A percentile compares a stretch with the other conserved stretches of the same genome.
These are phyloP conservation scores for Agrotis clavis DNA, from an alignment of 2,888 invertebrate species.

Conservation along the genomic window DNA sequence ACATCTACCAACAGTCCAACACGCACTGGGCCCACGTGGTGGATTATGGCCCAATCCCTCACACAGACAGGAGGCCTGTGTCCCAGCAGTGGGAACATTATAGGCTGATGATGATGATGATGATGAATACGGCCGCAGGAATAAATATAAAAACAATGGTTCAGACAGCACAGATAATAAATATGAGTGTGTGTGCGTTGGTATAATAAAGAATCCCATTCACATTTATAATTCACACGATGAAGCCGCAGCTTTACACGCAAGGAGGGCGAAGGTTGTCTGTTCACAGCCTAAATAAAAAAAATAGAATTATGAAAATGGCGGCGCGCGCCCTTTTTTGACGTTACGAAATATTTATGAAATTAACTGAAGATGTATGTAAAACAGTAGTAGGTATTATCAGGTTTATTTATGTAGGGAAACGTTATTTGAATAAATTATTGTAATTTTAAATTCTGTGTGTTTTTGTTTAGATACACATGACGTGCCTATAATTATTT, in stretches of 20 bases:
- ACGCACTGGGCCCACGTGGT: no score
- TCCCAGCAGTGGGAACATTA: no score
- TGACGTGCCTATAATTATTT: no score
- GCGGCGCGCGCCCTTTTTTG: conserved; percentile 30
- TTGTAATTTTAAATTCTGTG: conserved; percentile 1
- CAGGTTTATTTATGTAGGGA: conserved; percentile 1
- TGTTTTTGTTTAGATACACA: no score
- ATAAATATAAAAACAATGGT: conserved; percentile 48
- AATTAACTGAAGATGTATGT: conserved; percentile 12
- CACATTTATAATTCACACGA: conserved; percentile 64
- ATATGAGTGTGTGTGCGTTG: conserved; percentile 32
- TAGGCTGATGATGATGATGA: no score
- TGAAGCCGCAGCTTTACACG: conserved; percentile 58
- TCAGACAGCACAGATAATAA: conserved; percentile 9
- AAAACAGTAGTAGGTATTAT: background rate
- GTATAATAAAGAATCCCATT: conserved; percentile 58
- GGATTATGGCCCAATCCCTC: no score
- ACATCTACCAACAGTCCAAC: no score
- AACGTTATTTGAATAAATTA: conserved; percentile 8
- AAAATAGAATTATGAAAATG: conserved; percentile 28
- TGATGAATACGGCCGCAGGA: no score
- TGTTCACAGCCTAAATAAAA: conserved; percentile 51
- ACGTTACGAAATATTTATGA: conserved; percentile 19
- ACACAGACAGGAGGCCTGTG: no score
- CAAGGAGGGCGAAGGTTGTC: conserved; percentile 63